Evolutionary conservation across 2,888 invertebrate genomes (phyloP).

Genomic region (Patella caerulea): DNA sequence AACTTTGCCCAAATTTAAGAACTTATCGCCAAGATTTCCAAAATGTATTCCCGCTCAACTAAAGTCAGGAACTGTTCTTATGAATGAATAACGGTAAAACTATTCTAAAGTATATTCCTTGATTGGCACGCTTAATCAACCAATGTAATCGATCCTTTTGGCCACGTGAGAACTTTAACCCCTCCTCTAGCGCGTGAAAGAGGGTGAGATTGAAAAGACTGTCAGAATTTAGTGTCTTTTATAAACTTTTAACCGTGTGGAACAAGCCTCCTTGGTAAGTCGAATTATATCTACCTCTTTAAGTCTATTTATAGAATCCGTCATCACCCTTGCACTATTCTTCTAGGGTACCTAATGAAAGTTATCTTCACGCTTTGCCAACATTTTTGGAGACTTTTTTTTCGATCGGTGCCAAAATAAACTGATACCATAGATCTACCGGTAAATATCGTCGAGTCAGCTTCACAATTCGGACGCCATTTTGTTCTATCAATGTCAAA

Average conservation of each 20-base stretch:
- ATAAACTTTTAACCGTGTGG: background rate
- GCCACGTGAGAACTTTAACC: background rate
- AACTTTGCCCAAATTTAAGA: no score
- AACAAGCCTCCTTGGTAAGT: background rate
- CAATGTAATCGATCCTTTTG: background rate
- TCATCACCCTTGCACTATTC: background rate
- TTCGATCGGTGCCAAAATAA: slow-evolving; percentile 5
- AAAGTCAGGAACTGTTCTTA: no score
- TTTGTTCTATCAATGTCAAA: slow-evolving; percentile 12
- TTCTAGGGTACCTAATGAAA: no score
- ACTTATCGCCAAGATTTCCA: no score
- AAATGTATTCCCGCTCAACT: no score
- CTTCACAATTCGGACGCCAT: background rate
- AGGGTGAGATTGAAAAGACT: background rate
- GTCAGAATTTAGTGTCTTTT: background rate
- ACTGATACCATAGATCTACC: background rate
- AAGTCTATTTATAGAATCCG: background rate
- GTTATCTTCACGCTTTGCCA: background rate
- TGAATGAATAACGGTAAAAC: no score
- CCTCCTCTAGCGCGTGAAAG: slow-evolving; percentile 5
- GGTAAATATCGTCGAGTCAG: background rate
- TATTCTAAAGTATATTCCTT: background rate
- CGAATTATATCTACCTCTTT: background rate
- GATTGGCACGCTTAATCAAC: slow-evolving; percentile 1
- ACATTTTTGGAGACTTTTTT: background rate